Evolutionary conservation across 1,140 invertebrate genomes (phyloP), one percentile per base, ranked within the genome.

Genomic region (Nebria ingens): DNA sequence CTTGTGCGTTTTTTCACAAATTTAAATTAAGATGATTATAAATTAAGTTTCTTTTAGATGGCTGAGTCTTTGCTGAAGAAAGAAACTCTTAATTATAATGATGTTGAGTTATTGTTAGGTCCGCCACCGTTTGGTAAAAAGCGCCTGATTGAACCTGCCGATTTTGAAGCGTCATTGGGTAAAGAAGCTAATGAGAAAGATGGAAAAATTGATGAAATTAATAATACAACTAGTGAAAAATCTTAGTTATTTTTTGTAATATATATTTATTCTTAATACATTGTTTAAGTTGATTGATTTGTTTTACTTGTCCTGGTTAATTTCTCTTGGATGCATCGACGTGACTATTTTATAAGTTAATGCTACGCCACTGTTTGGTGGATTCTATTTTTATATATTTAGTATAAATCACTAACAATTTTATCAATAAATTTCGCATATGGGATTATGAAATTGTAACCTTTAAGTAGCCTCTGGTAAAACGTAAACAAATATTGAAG

Each of bases 81-180:
- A 66, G 96, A 99, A 79, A 93, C 92, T 0, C 71, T 99, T 1
- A 91, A 86, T 60, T 97, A 94, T 66, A 83, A 91, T 55, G 90
- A 98, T 61, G 85, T 99, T 4, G 85, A 91, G 68, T 71, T 74
- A 12, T 73, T 98, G 2, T 85, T 98, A 56, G 96, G 96, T 0
- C 90, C 93, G 4, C 93, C 94, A 4, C 86, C 89, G 0, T 83
- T 82, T 71, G 86, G 77, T 9, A 84, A 86, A 56, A 94, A 92
- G 67, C 75, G 81, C 17, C 76, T 89, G 17, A 74, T 89, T 45
- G 87, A 89, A 55, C 79, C 83, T 1, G 78, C 85, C 0, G 88
- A 93, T 61, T 91, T 91, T 66, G 89, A 91, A 68, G 78, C 75
- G 51, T 79, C 73, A 51, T 63, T 84, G 21, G 76, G 68, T 56